Evolutionary conservation across 2,797 vertebrate genomes (phyloP), one percentile per base, ranked within the genome.

Genomic region (Orientallactaga sibirica): DNA sequence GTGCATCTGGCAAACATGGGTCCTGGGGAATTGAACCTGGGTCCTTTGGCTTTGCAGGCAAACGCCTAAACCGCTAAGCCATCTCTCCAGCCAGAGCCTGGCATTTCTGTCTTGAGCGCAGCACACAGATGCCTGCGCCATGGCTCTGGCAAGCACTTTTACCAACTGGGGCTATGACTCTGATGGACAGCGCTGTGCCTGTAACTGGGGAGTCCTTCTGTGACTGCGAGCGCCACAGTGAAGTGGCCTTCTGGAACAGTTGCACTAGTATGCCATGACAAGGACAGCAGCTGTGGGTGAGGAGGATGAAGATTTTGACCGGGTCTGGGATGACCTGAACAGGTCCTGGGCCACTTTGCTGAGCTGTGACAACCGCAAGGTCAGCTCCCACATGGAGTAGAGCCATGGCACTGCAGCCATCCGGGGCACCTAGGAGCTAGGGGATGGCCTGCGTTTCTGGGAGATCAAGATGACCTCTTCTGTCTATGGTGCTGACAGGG

Each of bases 381-480:
- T 99, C 97, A 99, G 98, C 96, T 99, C 99, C 96, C 99, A 99
- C 95, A 98, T 98, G 37, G 99, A 99, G 96, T 99, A 99, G 97
- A 99, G 99, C 98, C 99, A 99, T 0, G 99, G 99, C 87, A 99
- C 99, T 0, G 99, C 99, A 0, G 99, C 99, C 91, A 98, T 99
- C 88, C 98, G 99, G 0, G 99, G 99, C 55, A 99, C 98, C 96
- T 99, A 99, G 94, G 99, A 99, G 97, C 98, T 99, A n/a, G 94
- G 97, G 0, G 99, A 99, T 0, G 99, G 99, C 20, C 99, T 99
- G 90, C 99, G 99, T 98, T 99, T 99, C 98, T 99, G 99, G 99
- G 99, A 99, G 97, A 99, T 99, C 95, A 99, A 99, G 98, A 99
- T 99, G 99, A 99, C 99, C 0, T 99, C 99, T 0, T 99, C 99